Conservation (phyloP, 1,140 invertebrate species). For the Globodera ellingtonae region DNA sequence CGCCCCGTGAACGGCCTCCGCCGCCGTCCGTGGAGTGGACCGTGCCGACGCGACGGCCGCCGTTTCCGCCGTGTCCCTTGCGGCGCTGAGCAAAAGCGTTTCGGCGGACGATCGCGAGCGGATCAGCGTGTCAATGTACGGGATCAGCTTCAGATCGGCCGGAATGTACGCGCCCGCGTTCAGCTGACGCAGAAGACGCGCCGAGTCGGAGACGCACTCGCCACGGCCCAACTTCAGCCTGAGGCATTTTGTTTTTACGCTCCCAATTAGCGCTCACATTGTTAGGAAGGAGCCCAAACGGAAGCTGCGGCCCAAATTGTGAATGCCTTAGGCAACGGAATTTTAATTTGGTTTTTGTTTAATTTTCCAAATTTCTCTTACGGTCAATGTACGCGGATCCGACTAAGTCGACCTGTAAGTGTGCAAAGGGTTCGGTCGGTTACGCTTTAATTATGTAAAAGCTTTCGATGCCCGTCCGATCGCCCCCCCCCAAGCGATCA, state of each 20-base stretch:
- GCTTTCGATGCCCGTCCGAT: too few species aligned
- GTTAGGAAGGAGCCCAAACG: conserved; percentile 37
- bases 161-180: conserved; percentile 33
- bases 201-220: conserved; percentile 31
- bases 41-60: too few species aligned
- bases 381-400: conserved; percentile 10
- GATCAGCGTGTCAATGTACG: conserved; percentile 36
- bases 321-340: conserved; percentile 21
- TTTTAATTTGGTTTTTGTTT: conserved; percentile 15
- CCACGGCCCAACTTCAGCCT: conserved; percentile 28
- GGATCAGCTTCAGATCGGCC: conserved; percentile 32
- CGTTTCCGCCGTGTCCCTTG: not conserved
- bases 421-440: not conserved
- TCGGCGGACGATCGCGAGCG: conserved; percentile 20
- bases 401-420: not conserved
- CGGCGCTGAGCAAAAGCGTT: conserved; percentile 20
- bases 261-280: conserved; percentile 12
- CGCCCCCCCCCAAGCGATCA: too few species aligned
- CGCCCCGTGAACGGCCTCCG: too few species aligned
- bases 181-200: conserved; percentile 31
- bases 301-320: conserved; percentile 37
- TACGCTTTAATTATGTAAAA: too few species aligned
- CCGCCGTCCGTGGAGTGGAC: too few species aligned
- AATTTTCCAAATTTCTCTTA: not conserved
- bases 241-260: too few species aligned